Evolutionary conservation across 2,888 invertebrate genomes (phyloP).

Genomic region (Apoda limacodes): DNA sequence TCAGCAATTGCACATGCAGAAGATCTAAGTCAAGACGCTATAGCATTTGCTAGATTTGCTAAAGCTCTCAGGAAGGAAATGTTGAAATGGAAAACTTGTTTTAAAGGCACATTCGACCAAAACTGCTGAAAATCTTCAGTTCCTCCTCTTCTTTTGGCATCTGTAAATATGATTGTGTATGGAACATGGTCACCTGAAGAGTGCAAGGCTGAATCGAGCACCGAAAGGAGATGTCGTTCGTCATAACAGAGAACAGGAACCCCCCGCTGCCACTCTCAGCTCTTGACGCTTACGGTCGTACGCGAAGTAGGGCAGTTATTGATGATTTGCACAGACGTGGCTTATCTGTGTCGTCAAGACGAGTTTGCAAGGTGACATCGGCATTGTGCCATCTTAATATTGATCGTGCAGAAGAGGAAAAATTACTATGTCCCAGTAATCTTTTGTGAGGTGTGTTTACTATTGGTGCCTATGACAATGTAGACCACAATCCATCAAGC

Average conservation of each 20-base stretch:
- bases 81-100: background rate
- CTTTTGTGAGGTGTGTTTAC: constrained; percentile 8
- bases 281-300: constrained; percentile 4
- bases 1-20: background rate
- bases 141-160: constrained; percentile 3
- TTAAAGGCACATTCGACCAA: constrained; percentile 2
- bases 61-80: constrained; percentile 3
- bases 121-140: constrained; percentile 2
- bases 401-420: too few relatives aligned
- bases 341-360: constrained; percentile 3
- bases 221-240: constrained; percentile 1
- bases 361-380: constrained; percentile 1
- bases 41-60: background rate
- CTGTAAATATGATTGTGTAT: constrained; percentile 4
- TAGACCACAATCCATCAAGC: constrained; percentile 10
- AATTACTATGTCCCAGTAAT: too few relatives aligned
- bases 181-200: constrained; percentile 5
- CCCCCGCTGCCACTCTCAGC: constrained; percentile 5
- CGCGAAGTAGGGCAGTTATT: constrained; percentile 3
- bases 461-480: constrained; percentile 8
- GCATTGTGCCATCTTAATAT: too few relatives aligned
- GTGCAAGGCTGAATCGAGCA: constrained; percentile 6
- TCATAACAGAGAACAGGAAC: constrained; percentile 1
- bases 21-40: constrained; percentile 1
- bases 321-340: constrained; percentile 8